Evolutionary conservation across 2,113 vertebrate genomes (phyloP).

Genomic region (Tragelaphus strepsiceros): DNA sequence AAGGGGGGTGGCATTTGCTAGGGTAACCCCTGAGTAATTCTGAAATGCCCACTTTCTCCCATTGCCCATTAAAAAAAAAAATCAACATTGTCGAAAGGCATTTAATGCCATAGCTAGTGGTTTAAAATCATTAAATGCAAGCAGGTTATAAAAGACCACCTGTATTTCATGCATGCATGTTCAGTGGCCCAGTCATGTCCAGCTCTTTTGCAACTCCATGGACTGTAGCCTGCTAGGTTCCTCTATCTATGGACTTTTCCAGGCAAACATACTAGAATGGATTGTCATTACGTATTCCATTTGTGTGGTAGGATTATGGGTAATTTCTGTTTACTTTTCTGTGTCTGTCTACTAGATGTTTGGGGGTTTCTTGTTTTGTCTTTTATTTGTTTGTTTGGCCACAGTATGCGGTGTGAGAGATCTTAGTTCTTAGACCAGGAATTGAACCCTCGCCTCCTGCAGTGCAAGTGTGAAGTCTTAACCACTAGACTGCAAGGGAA

Average conservation of each 20-base stretch:
- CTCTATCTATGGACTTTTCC: neutral
- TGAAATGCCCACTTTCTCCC: neutral
- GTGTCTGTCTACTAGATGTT: neutral
- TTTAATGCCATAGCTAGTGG: neutral
- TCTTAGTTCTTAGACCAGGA: neutral
- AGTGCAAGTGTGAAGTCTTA: neutral
- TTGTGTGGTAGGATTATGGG: neutral
- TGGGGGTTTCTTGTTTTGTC: neutral
- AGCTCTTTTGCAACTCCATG: neutral
- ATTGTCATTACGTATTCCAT: neutral
- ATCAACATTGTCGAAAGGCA: neutral
- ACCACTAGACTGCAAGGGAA: neutral
- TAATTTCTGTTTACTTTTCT: neutral
- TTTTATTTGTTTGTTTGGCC: neutral
- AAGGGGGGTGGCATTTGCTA: neutral
- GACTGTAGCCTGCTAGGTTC: neutral
- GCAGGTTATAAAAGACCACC: neutral
- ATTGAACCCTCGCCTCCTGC: neutral
- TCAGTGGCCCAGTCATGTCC: neutral
- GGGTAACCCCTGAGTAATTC: neutral
- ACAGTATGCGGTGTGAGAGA: neutral
- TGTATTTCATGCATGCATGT: neutral
- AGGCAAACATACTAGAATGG: neutral
- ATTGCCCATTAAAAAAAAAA: neutral
- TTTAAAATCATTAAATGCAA: conserved; percentile 6